Percentiles rank a stretch among this genome's conserved stretches.
Evolutionary conservation across 1,140 invertebrate species (phyloP).

Genomic region (Oppia nitens): DNA sequence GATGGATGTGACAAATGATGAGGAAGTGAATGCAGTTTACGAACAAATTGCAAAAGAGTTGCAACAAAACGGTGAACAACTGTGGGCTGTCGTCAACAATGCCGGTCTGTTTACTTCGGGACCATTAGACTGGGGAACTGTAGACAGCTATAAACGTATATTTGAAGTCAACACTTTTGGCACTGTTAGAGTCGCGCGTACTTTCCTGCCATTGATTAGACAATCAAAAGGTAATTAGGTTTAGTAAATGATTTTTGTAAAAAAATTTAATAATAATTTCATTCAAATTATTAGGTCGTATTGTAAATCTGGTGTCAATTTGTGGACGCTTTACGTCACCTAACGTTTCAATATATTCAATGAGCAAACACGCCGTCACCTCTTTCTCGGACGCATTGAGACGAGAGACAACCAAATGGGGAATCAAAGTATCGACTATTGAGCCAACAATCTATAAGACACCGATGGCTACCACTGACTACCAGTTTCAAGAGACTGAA

Average conservation of each 20-base stretch:
- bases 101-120: slow-evolving; percentile 31
- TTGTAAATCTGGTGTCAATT: slow-evolving; percentile 18
- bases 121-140: slow-evolving; percentile 26
- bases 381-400: slow-evolving; percentile 17
- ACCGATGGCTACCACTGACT: background rate
- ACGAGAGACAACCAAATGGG: slow-evolving; percentile 15
- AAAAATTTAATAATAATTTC: background rate
- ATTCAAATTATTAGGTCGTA: background rate
- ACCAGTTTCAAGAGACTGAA: background rate
- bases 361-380: slow-evolving; percentile 17
- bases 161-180: slow-evolving; percentile 20
- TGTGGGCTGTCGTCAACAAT: slow-evolving; percentile 28
- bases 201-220: slow-evolving; percentile 17
- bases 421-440: slow-evolving; percentile 1
- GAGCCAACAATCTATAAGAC: slow-evolving; percentile 10
- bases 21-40: slow-evolving; percentile 33
- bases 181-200: slow-evolving; percentile 13
- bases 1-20: slow-evolving; percentile 46
- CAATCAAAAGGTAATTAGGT: slow-evolving; percentile 12
- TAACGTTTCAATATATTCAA: slow-evolving; percentile 15
- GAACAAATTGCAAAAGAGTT: background rate
- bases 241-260: background rate
- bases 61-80: slow-evolving; percentile 11
- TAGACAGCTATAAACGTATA: slow-evolving; percentile 7
- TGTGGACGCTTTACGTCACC: slow-evolving; percentile 12